Percentiles rank a stretch among this genome's conserved stretches.
These are phyloP conservation scores for Gibbula magus DNA, from an alignment of 2,888 invertebrate species.

Conservation along the genomic window DNA sequence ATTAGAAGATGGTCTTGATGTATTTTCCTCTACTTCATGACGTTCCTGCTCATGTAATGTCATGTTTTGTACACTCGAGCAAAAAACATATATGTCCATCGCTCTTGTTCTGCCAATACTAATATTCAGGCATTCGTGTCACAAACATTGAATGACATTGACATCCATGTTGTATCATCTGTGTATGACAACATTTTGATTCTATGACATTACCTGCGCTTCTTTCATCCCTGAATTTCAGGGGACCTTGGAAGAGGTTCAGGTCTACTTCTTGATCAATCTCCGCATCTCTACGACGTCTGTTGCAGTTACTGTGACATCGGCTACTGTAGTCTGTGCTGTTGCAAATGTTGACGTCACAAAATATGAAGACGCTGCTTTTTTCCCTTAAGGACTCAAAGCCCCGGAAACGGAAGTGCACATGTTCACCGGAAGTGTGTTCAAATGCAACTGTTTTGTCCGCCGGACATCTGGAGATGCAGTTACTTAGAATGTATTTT, in stretches of 20 bases:
- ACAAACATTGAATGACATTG: no score
- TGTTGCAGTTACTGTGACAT: background rate
- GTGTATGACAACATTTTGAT: no score
- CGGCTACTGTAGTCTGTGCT: background rate
- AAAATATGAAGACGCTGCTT: background rate
- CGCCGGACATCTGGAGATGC: background rate
- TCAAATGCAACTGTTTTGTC: background rate
- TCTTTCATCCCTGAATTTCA: background rate
- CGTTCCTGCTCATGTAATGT: no score
- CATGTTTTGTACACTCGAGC: no score
- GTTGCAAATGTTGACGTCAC: conserved; percentile 2
- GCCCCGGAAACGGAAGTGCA: background rate
- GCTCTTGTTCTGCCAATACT: no score
- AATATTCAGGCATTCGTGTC: no score
- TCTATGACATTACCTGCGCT: background rate
- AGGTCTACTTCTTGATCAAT: background rate
- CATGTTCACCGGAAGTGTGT: background rate
- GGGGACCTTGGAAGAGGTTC: background rate
- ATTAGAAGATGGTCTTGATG: no score
- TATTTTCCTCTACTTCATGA: no score
- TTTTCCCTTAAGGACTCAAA: background rate
- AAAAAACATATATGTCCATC: no score
- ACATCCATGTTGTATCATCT: no score
- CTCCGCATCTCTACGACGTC: background rate
- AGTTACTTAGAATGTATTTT: no score